Evolutionary conservation across 64 coral and sea anemone species (phyloP), one percentile per base, ranked within the genome.

Genomic region (Cladopsammia gracilis): DNA sequence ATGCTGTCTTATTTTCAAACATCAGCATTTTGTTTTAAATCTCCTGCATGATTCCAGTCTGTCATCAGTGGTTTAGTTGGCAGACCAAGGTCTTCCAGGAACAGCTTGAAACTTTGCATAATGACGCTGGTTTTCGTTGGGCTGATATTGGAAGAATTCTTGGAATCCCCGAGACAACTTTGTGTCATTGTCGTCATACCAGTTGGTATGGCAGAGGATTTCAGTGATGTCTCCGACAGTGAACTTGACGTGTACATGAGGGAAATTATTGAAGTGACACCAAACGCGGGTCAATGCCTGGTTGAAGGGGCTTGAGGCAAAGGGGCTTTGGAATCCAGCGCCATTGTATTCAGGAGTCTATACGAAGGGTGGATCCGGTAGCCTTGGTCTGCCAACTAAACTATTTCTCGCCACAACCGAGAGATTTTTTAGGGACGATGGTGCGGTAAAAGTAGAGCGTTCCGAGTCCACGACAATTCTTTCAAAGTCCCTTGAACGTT

Each of bases 271-370:
- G n/a, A 26, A 43, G 70, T 23, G 58, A 89, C 71, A 52, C 69
- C 85, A 71, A 73, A 48, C 71, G 42, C 72, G 48, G 87, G 87
- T 89, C 71, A 62, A 64, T 56, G 71, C 62, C 87, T 89, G 24
- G 87, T 89, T 13, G 75, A 90, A 90, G 88, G 74, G 20, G 58
- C 12, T 78, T 90, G 62, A 90, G 88, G 88, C 34, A 77, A 15
- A 90, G 74, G 23, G 88, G 88, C 8, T 46, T 90, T 14, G 58
- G 75, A 49, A 68, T 79, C 64, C 74, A 79, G 65, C 75, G 88
- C 59, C 15, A 34, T 50, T 20, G 70, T 75, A 73, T 87, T 51
- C 85, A 87, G 26, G 85, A 87, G 18, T 71, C 9, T 25, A 87
- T 87, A 23, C 60, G 67, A 87, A 87, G 66, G 71, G 85, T 87